A percentile compares a stretch with the other conserved stretches of the same genome.
Evolutionary conservation across 2,113 vertebrate genomes (phyloP).

Genomic region (Sander lucioperca): DNA sequence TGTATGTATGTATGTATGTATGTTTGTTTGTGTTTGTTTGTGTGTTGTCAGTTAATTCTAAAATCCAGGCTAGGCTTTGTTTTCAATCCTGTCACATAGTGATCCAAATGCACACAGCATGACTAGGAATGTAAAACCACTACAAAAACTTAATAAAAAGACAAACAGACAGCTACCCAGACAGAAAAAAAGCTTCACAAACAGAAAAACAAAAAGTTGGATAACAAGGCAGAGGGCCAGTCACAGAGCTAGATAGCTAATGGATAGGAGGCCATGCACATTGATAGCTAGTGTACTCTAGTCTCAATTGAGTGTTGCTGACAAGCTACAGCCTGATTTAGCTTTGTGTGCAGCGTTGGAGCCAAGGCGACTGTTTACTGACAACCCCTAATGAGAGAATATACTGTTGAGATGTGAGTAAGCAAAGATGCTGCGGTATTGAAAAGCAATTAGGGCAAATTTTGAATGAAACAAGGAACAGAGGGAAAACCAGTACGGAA

Average conservation of each 20-base stretch:
- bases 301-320: constrained; percentile 61
- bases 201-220: constrained; percentile 30
- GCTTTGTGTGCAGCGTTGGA: constrained; percentile 33
- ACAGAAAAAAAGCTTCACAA: constrained; percentile 25
- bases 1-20: background rate
- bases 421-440: constrained; percentile 65
- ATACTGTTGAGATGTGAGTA: constrained; percentile 68
- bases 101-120: constrained; percentile 18
- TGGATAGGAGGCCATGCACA: constrained; percentile 3
- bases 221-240: constrained; percentile 25
- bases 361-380: constrained; percentile 68
- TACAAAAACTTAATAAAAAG: background rate
- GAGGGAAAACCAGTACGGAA: constrained; percentile 50
- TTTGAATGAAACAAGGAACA: constrained; percentile 51
- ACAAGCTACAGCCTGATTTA: constrained; percentile 65
- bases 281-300: constrained; percentile 40
- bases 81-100: constrained; percentile 6
- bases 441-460: constrained; percentile 71
- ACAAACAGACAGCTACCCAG: constrained; percentile 13
- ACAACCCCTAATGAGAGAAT: constrained; percentile 65
- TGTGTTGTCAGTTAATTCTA: background rate
- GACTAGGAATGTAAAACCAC: constrained; percentile 12
- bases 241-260: constrained; percentile 40
- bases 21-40: no score
- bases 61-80: constrained; percentile 20